These are phyloP conservation scores for Sebastes dallii DNA, from an alignment of 2,797 vertebrate genomes.

Conservation along the genomic window DNA sequence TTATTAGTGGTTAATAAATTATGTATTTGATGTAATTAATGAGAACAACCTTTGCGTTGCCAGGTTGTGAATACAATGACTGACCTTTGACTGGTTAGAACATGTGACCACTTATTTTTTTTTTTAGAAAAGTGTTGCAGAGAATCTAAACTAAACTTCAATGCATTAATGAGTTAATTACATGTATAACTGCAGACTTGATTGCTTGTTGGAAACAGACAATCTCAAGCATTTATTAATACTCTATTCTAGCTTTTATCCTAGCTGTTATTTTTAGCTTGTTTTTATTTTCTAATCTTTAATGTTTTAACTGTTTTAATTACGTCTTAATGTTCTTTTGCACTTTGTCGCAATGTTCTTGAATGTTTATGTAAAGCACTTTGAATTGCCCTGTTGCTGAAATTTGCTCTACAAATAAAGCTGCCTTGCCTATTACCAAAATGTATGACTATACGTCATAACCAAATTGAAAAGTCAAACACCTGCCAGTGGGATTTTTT, in stretches of 20 bases:
- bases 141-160: not conserved
- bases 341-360: too few species aligned
- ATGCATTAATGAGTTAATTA: not conserved
- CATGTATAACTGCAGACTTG: too few species aligned
- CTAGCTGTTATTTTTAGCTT: too few species aligned
- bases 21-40: not conserved
- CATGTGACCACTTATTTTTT: not conserved
- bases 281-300: too few species aligned
- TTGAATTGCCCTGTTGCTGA: too few species aligned
- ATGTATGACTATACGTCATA: not conserved
- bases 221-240: not conserved
- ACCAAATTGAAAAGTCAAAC: not conserved
- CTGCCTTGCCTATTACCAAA: too few species aligned
- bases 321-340: too few species aligned
- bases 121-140: too few species aligned
- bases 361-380: too few species aligned
- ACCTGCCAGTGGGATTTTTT: not conserved
- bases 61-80: not conserved
- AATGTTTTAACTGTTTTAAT: too few species aligned
- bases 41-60: not conserved
- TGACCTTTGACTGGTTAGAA: not conserved
- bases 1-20: not conserved
- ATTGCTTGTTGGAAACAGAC: not conserved
- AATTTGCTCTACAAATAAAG: too few species aligned
- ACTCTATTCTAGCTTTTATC: too few species aligned